phyloP scores from a whole-genome alignment of 2,797 vertebrate genomes.

The Clarias fuscus region DNA sequence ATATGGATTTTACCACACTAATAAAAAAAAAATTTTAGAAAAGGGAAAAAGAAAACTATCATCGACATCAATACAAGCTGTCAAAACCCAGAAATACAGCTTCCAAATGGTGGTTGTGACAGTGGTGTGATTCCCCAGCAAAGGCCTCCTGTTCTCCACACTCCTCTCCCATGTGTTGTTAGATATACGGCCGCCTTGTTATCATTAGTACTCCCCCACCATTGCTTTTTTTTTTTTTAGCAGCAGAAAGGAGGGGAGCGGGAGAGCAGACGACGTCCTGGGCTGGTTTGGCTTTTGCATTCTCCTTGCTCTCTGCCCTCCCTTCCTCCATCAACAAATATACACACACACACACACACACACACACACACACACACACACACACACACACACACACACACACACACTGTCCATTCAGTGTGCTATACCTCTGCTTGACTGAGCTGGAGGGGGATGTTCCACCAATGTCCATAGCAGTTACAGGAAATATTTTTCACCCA shows the following conservation, averaged over 20 bases:
- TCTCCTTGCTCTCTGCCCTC: slow-evolving; percentile 27
- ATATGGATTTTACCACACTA: slow-evolving; percentile 18
- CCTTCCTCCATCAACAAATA: slow-evolving; percentile 17
- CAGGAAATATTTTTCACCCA: slow-evolving; percentile 30
- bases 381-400: slow-evolving; percentile 41
- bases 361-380: slow-evolving; percentile 19
- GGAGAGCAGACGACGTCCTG: slow-evolving; percentile 54
- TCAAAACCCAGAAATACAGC: slow-evolving; percentile 4
- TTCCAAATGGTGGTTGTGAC: slow-evolving; percentile 18
- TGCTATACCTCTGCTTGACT: slow-evolving; percentile 35
- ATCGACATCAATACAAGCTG: not conserved
- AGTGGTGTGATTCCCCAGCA: slow-evolving; percentile 6
- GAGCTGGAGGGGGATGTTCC: slow-evolving; percentile 26
- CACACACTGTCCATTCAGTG: slow-evolving; percentile 39
- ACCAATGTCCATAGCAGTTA: slow-evolving; percentile 11
- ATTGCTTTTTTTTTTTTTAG: slow-evolving; percentile 50
- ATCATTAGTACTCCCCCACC: slow-evolving; percentile 51
- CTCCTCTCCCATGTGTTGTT: slow-evolving; percentile 37
- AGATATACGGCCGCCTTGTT: slow-evolving; percentile 49
- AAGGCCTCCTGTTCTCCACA: slow-evolving; percentile 5
- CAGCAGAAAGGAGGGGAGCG: slow-evolving; percentile 29
- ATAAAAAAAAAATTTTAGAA: too few relatives aligned
- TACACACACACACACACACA: slow-evolving; percentile 40
- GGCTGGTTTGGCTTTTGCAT: slow-evolving; percentile 53
- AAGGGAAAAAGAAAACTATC: slow-evolving; percentile 3